These are phyloP conservation scores for Pseudocheirus occidentalis DNA, from an alignment of 2,797 vertebrate species.

Conservation along the genomic window DNA sequence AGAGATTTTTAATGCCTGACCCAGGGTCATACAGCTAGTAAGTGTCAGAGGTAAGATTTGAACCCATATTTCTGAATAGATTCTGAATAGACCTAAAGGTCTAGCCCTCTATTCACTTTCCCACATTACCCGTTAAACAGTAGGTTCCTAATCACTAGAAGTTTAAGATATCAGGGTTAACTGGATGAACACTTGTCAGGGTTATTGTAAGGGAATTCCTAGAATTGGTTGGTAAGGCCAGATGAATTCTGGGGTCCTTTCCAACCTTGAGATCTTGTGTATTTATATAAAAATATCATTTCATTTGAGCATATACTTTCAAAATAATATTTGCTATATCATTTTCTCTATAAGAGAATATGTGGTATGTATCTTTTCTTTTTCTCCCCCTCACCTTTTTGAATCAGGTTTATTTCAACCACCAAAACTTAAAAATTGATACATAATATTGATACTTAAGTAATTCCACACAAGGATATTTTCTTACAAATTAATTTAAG, in stretches of 20 bases:
- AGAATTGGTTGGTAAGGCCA: background rate
- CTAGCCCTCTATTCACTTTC: background rate
- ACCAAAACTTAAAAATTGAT: background rate
- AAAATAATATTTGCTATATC: background rate
- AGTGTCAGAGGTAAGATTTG: background rate
- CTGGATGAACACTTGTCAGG: too few species aligned
- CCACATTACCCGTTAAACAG: background rate
- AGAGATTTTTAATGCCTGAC: background rate
- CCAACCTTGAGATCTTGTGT: background rate
- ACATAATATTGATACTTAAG: background rate
- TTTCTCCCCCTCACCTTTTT: background rate
- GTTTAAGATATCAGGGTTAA: background rate
- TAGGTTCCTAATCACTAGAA: background rate
- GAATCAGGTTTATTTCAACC: background rate
- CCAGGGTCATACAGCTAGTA: background rate
- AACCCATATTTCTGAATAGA: background rate
- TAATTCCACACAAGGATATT: background rate
- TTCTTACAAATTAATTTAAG: background rate
- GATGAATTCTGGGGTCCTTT: background rate
- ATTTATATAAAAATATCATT: background rate
- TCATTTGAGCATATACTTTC: background rate
- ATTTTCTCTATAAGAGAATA: background rate
- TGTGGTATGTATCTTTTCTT: background rate
- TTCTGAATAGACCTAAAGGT: background rate
- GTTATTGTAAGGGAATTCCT: too few species aligned